Evolutionary conservation across 2,797 vertebrate genomes (phyloP).

Genomic region (Acridotheres tristis): DNA sequence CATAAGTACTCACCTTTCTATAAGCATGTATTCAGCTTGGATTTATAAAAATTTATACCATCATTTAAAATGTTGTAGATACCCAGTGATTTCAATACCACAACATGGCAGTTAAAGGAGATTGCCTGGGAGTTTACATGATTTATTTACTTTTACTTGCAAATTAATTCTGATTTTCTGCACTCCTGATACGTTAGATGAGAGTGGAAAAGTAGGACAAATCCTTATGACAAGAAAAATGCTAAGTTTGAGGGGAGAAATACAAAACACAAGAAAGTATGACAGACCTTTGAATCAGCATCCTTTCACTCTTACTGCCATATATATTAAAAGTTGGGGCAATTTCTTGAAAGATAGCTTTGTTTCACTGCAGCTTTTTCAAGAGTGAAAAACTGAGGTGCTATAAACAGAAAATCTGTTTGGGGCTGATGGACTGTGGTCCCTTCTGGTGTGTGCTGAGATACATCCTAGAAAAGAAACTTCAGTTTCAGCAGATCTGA

Average conservation of each 20-base stretch:
- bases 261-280: not conserved
- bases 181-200: not conserved
- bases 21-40: not conserved
- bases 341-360: not conserved
- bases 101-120: not conserved
- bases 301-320: not conserved
- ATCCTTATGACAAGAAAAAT: not conserved
- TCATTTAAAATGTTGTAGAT: not conserved
- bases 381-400: not conserved
- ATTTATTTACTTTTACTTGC: conserved; percentile 21
- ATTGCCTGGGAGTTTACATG: not conserved
- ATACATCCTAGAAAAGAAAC: not conserved
- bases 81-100: not conserved
- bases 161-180: conserved; percentile 13
- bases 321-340: not conserved
- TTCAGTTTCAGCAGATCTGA: not conserved
- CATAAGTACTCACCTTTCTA: not conserved
- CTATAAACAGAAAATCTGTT: not conserved
- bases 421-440: not conserved
- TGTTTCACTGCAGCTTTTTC: not conserved
- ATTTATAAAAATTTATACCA: not conserved
- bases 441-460: not conserved
- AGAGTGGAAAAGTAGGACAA: not conserved
- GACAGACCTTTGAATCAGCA: not conserved
- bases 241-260: not conserved